Evolutionary conservation across 1,140 invertebrate species (phyloP).

Genomic region (Bombus waltoni): DNA sequence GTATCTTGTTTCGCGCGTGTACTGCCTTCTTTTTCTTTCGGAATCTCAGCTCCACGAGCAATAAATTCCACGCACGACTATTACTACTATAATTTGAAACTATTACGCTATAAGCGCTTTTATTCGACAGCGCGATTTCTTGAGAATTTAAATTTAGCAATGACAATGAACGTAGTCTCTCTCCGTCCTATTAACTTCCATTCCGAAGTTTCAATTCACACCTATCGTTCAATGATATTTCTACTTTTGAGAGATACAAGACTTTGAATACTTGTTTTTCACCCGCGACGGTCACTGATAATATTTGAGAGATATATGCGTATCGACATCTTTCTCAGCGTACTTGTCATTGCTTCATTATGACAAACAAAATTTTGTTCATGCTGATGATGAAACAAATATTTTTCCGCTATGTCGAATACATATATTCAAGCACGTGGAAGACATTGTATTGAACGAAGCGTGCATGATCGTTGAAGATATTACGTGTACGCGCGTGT

Average conservation of each 20-base stretch:
- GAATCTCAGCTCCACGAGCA: conserved; percentile 39
- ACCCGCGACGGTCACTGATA: no score
- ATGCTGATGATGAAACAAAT: no score
- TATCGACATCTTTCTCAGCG: no score
- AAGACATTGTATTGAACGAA: background rate
- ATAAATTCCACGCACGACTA: conserved; percentile 23
- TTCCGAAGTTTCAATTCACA: background rate
- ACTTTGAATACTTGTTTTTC: background rate
- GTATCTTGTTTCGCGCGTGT: conserved; percentile 63
- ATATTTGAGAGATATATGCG: no score
- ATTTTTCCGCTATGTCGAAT: background rate
- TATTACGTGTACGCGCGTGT: background rate
- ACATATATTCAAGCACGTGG: background rate
- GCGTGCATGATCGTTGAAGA: background rate
- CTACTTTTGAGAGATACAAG: background rate
- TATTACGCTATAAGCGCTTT: conserved; percentile 18
- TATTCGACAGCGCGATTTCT: conserved; percentile 14
- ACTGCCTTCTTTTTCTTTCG: conserved; percentile 35
- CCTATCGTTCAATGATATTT: background rate
- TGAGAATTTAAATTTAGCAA: background rate
- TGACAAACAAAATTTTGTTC: no score
- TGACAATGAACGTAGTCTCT: background rate
- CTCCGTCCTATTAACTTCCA: background rate
- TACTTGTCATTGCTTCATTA: no score
- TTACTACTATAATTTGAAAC: background rate